Percentiles rank a stretch among this genome's conserved stretches.
phyloP scores from a whole-genome alignment of 2,113 vertebrate genomes.

The Oreotrochilus melanogaster region DNA sequence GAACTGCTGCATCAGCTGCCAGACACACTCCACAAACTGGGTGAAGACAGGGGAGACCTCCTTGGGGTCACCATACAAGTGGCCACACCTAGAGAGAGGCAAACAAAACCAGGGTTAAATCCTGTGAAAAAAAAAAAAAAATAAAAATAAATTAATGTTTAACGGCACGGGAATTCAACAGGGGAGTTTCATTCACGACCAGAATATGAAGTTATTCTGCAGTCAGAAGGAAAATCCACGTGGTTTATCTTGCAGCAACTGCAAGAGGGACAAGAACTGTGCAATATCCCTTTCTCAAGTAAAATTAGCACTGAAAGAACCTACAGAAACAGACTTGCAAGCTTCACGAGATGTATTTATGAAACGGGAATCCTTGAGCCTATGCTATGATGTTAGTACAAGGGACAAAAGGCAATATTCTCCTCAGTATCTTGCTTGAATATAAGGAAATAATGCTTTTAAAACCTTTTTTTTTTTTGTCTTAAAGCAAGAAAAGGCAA shows the following conservation, averaged over 20 bases:
- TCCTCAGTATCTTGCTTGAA: background rate
- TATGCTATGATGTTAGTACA: background rate
- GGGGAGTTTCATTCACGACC: background rate
- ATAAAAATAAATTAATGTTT: too few relatives aligned
- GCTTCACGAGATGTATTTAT: too few relatives aligned
- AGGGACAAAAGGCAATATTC: background rate
- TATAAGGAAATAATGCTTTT: background rate
- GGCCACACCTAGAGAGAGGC: constrained; percentile 78
- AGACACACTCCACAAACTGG: constrained; percentile 85
- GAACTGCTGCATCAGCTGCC: constrained; percentile 87
- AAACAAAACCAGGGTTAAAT: background rate
- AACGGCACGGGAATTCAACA: background rate
- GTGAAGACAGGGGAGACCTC: constrained; percentile 88
- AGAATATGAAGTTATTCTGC: background rate
- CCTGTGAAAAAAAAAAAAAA: background rate
- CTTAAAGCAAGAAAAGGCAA: background rate
- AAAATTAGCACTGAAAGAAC: background rate
- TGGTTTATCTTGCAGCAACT: background rate
- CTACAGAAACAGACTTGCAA: background rate
- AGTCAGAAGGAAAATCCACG: fast-evolving
- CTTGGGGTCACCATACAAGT: constrained; percentile 81
- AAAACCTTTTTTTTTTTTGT: too few relatives aligned
- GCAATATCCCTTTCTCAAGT: background rate
- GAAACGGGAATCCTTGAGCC: background rate
- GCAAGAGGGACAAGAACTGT: background rate